Percentiles rank a stretch among this genome's conserved stretches.
phyloP scores from a whole-genome alignment of 2,797 vertebrate genomes.

The Crocidura indochinensis region DNA sequence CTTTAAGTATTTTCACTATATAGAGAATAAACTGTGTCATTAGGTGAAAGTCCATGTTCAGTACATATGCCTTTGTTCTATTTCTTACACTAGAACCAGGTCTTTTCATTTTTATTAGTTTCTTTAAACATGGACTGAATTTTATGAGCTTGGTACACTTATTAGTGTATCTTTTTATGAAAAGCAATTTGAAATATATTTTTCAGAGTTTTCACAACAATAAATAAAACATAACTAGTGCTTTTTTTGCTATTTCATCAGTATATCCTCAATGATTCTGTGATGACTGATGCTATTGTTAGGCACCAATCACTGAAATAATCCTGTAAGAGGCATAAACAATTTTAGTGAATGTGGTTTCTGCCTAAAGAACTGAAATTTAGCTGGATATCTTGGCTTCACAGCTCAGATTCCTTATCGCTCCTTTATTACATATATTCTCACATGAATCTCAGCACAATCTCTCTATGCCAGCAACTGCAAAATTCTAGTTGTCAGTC shows the following conservation, averaged over 20 bases:
- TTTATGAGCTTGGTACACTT: slow-evolving; percentile 60
- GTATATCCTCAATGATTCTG: slow-evolving; percentile 79
- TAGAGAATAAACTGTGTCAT: slow-evolving; percentile 68
- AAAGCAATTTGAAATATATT: slow-evolving; percentile 75
- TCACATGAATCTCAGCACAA: slow-evolving; percentile 68
- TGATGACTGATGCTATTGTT: slow-evolving; percentile 82
- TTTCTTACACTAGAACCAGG: slow-evolving; percentile 73
- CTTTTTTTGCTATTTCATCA: slow-evolving; percentile 79
- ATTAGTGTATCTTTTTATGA: slow-evolving; percentile 76
- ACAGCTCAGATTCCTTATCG: slow-evolving; percentile 31
- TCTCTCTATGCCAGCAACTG: slow-evolving; percentile 61
- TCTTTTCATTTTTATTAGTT: slow-evolving; percentile 41
- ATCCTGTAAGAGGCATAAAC: slow-evolving; percentile 77
- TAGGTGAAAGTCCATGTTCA: slow-evolving; percentile 62
- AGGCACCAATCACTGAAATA: slow-evolving; percentile 80
- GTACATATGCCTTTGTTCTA: slow-evolving; percentile 55
- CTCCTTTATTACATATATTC: slow-evolving; percentile 67
- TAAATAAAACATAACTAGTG: slow-evolving; percentile 71
- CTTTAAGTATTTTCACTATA: slow-evolving; percentile 74
- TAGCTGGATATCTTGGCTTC: slow-evolving; percentile 57
- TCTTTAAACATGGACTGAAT: slow-evolving; percentile 77
- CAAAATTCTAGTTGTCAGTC: slow-evolving; percentile 76
- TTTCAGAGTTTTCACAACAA: slow-evolving; percentile 74
- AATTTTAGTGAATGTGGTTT: slow-evolving; percentile 76
- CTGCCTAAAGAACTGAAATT: slow-evolving; percentile 72